These are phyloP conservation scores for Prinia subflava DNA, from an alignment of 2,113 vertebrate species.

Conservation along the genomic window DNA sequence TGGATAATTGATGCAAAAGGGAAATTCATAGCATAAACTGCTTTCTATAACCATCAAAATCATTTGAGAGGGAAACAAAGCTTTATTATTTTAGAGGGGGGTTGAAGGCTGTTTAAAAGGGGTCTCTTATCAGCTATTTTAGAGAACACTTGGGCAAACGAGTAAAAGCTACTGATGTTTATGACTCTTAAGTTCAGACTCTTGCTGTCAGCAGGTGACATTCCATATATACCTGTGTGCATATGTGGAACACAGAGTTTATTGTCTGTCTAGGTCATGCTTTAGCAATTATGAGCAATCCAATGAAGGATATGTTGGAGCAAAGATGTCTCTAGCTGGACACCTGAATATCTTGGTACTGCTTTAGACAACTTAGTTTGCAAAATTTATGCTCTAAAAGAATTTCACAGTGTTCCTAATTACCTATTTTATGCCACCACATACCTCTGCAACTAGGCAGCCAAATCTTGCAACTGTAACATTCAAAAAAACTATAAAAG, in stretches of 20 bases:
- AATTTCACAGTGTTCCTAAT: background rate
- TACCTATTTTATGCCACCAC: background rate
- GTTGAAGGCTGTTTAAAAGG: background rate
- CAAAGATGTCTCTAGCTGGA: background rate
- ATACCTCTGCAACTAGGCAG: background rate
- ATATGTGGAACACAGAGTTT: background rate
- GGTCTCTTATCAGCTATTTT: background rate
- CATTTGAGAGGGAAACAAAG: background rate
- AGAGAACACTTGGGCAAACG: background rate
- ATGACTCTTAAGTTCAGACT: background rate
- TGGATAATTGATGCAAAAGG: slow-evolving; percentile 6
- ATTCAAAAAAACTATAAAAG: background rate
- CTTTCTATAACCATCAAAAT: background rate
- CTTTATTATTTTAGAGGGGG: background rate
- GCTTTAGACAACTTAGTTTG: background rate
- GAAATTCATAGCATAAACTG: background rate
- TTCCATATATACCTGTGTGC: rapidly evolving
- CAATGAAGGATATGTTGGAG: background rate
- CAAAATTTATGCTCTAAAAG: background rate
- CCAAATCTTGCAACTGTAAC: background rate
- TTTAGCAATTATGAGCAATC: background rate
- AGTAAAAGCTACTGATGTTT: background rate
- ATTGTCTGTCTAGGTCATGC: background rate
- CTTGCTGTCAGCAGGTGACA: background rate
- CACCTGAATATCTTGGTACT: background rate